Evolutionary conservation across 2,113 vertebrate species (phyloP).

Genomic region (Poicephalus gulielmi): DNA sequence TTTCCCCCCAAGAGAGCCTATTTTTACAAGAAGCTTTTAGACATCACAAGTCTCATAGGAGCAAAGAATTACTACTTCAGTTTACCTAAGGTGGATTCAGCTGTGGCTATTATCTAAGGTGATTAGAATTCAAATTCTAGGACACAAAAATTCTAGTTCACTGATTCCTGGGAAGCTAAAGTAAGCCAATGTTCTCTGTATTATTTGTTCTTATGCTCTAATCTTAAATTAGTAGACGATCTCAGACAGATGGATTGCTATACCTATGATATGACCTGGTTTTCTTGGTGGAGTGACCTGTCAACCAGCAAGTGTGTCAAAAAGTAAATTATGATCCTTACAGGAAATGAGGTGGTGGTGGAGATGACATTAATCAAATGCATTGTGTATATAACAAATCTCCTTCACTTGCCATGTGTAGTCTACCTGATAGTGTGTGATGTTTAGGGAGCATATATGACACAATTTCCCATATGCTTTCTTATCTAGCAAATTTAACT

Average conservation of each 20-base stretch:
- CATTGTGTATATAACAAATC: fast-evolving
- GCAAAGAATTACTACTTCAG: background rate
- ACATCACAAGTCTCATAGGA: background rate
- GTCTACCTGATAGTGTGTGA: background rate
- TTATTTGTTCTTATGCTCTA: background rate
- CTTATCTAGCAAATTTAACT: background rate
- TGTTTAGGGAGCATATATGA: background rate
- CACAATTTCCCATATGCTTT: background rate
- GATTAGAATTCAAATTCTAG: background rate
- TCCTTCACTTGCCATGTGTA: background rate
- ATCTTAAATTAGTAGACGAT: background rate
- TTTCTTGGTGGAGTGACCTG: background rate
- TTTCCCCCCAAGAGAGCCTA: fast-evolving
- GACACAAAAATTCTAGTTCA: background rate
- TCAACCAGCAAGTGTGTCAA: background rate
- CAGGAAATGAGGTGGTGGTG: background rate
- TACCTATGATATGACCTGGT: background rate
- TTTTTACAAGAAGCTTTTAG: background rate
- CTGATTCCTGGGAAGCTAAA: background rate
- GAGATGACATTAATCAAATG: background rate
- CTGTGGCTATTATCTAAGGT: background rate
- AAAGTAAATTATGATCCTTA: background rate
- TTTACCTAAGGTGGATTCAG: background rate
- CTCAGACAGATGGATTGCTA: background rate
- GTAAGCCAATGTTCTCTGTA: background rate